phyloP scores from a whole-genome alignment of 2,797 vertebrate species.

The Peromyscus nudipes region DNA sequence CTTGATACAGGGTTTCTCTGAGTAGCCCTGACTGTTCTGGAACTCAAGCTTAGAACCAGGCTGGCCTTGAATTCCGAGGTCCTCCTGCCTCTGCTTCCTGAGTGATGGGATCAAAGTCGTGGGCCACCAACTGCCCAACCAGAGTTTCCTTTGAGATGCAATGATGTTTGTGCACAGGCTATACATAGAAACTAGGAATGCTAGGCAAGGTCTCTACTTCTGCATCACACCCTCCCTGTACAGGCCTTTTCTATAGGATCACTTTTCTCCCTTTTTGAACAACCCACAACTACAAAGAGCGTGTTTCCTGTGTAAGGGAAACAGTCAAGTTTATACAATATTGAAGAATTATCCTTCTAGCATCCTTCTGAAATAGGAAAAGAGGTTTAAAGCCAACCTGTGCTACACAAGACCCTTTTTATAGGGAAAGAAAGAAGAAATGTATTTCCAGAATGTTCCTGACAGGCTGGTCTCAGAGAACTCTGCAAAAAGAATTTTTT shows the following conservation, averaged over 20 bases:
- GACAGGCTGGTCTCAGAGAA: neutral
- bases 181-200: neutral
- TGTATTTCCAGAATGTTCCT: neutral
- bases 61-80: neutral
- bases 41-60: neutral
- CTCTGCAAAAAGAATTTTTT: neutral
- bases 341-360: neutral
- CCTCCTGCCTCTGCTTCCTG: neutral
- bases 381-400: neutral
- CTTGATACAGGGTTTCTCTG: neutral
- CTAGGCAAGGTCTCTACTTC: neutral
- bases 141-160: neutral
- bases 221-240: too few relatives aligned
- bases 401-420: neutral
- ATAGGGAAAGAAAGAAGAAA: neutral
- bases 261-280: neutral
- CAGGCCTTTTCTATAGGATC: neutral
- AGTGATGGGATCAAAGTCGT: neutral
- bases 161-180: too few relatives aligned
- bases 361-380: neutral
- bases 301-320: neutral
- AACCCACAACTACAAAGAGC: neutral
- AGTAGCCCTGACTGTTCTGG: neutral
- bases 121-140: neutral
- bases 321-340: neutral